Base-by-base conservation (phyloP, 2,113 vertebrate species). In the Corythaixoides concolor region DNA sequence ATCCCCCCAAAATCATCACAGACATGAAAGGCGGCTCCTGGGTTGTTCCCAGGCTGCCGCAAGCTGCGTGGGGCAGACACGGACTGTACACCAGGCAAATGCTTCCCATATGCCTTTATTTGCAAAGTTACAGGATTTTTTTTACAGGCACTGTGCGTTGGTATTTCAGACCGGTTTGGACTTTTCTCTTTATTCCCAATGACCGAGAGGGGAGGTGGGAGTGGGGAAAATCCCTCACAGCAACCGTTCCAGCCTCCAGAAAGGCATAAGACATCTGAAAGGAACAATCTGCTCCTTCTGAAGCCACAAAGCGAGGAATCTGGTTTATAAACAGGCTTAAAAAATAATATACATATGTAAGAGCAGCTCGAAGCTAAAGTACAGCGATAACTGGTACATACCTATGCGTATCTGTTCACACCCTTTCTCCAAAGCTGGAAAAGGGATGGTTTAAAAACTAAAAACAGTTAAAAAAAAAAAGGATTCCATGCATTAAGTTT, bases 61-160 rank as follows among this genome's bases (percentile, higher is more conserved):
- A 77, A 72, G 52, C 55, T 50, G 27, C 6, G 3, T 2, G 1
- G 41, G 39, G 41, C 8, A 5, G 69, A 78, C 33, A 73, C 2
- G 4, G 18, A 85, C 33, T 5, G 1, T 19, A 83, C 32, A 43
- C 30, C 72, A 67, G 49, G 35, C 9, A 2, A 47, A 62, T 82
- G 93, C 94, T 98, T 95, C 95, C 95, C 84, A 86, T 90, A 97
- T 82, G 96, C 93, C 94, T 98, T 98, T 98, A 98, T 98, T 98
- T 83, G 72, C 95, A 70, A 96, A 96, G 88, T 87, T 93, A 94
- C 85, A 95, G 93, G 72, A 69, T 49, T 75, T 86, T 43, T 56
- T 93, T 83, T 93, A 96, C 96, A 98, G 98, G 97, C 92, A 96
- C 95, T 78, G 93, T 86, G 96, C 58, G 21, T 95, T 88, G 75